Conservation (phyloP, 1,140 invertebrate genomes). For the Gonioctena quinquepunctata region DNA sequence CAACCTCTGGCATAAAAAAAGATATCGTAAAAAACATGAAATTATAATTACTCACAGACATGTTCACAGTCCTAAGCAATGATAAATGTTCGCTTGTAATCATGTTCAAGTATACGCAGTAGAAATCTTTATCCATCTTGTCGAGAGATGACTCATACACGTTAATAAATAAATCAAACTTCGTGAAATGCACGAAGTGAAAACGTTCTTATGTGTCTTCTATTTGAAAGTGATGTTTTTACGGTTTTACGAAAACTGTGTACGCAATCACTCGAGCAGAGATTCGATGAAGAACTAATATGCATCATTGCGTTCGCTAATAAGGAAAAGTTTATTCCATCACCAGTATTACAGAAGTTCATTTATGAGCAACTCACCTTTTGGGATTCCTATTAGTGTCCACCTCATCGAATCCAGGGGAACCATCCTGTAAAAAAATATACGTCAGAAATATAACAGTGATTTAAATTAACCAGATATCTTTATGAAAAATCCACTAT, state of each 20-base stretch:
- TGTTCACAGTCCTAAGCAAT: background rate
- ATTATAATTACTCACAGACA: background rate
- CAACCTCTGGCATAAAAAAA: background rate
- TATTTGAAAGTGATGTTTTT: background rate
- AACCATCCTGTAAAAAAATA: conserved; percentile 37
- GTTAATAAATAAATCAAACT: background rate
- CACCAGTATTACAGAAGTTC: background rate
- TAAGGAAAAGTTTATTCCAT: background rate
- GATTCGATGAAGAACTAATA: no score
- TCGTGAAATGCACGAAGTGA: background rate
- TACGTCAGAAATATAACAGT: no score
- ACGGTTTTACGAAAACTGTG: no score
- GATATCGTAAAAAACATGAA: background rate
- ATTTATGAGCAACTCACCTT: conserved; percentile 30
- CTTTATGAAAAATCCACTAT: no score
- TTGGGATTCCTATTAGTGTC: conserved; percentile 40
- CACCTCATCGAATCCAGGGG: conserved; percentile 30
- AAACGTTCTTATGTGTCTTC: background rate
- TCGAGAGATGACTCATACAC: background rate
- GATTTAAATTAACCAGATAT: no score
- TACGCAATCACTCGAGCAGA: no score
- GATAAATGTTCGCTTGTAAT: background rate
- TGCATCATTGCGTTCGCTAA: no score
- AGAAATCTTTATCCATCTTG: background rate
- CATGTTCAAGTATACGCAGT: background rate